Percentiles rank a stretch among this genome's conserved stretches.
Conservation (phyloP, 2,888 invertebrate species). For the Habroteleia sp. region DNA sequence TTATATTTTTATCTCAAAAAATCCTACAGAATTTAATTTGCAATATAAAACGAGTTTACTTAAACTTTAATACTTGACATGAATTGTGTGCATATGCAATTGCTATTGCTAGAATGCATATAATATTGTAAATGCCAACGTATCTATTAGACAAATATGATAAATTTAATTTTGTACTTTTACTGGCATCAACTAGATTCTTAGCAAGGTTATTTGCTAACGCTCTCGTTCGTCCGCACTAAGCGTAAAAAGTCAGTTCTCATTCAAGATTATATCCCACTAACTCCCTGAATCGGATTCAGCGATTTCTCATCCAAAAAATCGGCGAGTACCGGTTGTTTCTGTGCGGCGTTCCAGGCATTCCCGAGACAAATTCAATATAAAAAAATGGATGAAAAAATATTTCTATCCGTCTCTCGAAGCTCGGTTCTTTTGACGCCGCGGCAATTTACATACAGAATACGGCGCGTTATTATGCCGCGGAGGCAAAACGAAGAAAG, state of each 20-base stretch:
- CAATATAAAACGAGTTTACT: too few species aligned
- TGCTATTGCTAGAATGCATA: too few species aligned
- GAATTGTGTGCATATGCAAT: too few species aligned
- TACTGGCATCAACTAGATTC: too few species aligned
- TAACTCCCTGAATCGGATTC: neutral
- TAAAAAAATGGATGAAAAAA: constrained; percentile 14
- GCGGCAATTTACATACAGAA: constrained; percentile 48
- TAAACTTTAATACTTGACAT: too few species aligned
- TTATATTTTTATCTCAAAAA: too few species aligned
- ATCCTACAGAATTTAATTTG: too few species aligned
- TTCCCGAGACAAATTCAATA: constrained; percentile 4
- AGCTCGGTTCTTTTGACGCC: constrained; percentile 51
- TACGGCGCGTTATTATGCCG: constrained; percentile 42
- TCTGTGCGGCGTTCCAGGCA: constrained; percentile 2
- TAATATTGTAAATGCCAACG: too few species aligned
- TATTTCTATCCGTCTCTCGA: constrained; percentile 10
- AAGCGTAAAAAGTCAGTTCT: neutral
- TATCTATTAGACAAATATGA: too few species aligned
- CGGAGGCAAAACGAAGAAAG: constrained; percentile 21
- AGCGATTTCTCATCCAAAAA: constrained; percentile 6
- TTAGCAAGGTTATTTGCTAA: too few species aligned
- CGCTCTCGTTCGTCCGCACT: too few species aligned
- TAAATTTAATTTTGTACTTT: too few species aligned
- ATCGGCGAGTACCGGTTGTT: neutral
- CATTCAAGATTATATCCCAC: neutral